phyloP scores from a whole-genome alignment of 2,113 vertebrate species.

The Corythaixoides concolor region DNA sequence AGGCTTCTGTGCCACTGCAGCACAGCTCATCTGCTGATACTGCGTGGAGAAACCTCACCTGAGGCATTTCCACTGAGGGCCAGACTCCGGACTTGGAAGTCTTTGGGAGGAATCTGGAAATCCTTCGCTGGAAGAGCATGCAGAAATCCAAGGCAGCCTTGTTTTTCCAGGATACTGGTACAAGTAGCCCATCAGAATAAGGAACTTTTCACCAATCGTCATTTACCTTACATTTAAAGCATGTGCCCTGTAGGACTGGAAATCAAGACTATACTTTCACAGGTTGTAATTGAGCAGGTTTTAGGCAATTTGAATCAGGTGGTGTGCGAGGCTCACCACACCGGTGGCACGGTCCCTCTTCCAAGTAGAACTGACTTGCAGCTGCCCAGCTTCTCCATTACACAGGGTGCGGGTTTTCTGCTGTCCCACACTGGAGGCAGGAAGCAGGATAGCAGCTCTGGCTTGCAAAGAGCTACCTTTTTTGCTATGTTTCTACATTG shows the following conservation, averaged over 20 bases:
- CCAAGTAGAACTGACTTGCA: background rate
- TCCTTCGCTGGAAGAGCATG: background rate
- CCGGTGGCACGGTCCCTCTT: background rate
- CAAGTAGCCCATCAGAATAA: background rate
- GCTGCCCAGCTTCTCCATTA: background rate
- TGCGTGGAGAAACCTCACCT: background rate
- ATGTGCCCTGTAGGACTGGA: background rate
- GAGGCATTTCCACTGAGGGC: background rate
- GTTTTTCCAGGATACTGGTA: background rate
- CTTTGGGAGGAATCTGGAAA: background rate
- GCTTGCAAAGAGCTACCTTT: background rate
- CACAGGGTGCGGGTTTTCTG: rapidly evolving
- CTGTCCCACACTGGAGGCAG: background rate
- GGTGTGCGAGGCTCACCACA: background rate
- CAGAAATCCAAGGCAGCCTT: background rate
- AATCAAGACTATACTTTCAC: background rate
- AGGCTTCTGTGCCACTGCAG: background rate
- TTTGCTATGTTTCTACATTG: background rate
- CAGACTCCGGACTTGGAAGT: background rate
- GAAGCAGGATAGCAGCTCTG: background rate
- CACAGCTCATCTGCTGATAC: background rate
- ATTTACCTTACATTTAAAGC: background rate
- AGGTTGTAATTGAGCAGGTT: background rate
- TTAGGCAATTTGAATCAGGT: background rate
- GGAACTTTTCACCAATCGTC: background rate